Percentiles rank a stretch among this genome's conserved stretches.
Evolutionary conservation across 2,888 invertebrate genomes (phyloP).

Genomic region (Zhengitettix transpicula): DNA sequence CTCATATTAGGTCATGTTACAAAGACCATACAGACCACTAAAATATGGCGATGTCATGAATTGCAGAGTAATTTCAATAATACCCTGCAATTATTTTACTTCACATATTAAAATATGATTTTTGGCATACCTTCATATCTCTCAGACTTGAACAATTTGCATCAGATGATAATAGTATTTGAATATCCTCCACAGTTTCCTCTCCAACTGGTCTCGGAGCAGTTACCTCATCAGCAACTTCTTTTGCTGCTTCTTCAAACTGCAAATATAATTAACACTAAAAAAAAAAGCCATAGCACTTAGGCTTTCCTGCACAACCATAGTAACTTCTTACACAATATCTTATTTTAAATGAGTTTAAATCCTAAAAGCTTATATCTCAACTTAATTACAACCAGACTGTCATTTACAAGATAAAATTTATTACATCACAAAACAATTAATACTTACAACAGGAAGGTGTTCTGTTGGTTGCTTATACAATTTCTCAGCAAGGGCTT

Average conservation of each 20-base stretch:
- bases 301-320: background rate
- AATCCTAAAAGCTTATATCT: too few relatives aligned
- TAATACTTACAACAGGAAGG: constrained; percentile 48
- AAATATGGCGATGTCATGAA: too few relatives aligned
- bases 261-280: constrained; percentile 8
- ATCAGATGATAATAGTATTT: constrained; percentile 73
- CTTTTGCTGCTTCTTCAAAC: constrained; percentile 91
- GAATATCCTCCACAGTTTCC: constrained; percentile 80
- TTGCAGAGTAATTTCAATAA: too few relatives aligned
- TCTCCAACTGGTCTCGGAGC: constrained; percentile 81
- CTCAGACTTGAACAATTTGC: constrained; percentile 66
- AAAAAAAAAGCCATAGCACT: background rate
- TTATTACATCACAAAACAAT: background rate
- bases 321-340: background rate
- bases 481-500: constrained; percentile 77
- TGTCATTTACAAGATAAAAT: background rate
- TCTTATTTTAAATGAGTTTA: too few relatives aligned
- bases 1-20: too few relatives aligned
- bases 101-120: background rate
- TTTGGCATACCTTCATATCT: constrained; percentile 55
- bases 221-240: constrained; percentile 93
- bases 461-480: constrained; percentile 86
- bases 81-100: too few relatives aligned
- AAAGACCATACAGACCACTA: too few relatives aligned
- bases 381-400: too few relatives aligned